Evolutionary conservation across 2,797 vertebrate species (phyloP), one percentile per base, ranked within the genome.

Genomic region (Bryconaethiops microstoma): DNA sequence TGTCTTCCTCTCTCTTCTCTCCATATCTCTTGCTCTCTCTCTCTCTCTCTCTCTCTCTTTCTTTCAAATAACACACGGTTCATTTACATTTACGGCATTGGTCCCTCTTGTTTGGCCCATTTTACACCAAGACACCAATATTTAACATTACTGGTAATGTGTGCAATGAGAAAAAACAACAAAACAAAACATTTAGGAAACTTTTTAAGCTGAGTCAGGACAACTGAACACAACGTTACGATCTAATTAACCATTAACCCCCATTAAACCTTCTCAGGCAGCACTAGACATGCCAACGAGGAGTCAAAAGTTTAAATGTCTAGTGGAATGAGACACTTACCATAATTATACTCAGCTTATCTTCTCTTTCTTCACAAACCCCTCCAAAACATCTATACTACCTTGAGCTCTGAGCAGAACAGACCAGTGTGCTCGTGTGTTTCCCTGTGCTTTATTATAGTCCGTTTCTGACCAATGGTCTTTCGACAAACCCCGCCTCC

Each of bases 401-500:
- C 10, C 5, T 23, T 29, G 14, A 7, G 5, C 29, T 63, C 62
- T 63, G 6, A 35, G 25, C 1, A 7, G 57, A 7, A 21, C 7
- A 21, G n/a, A 10, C 17, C 23, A 25, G 29, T 13, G 68, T 52
- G 21, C 29, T 17, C 6, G 12, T 52, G 13, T 17, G 45, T 54
- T 54, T 71, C 35, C 59, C 57, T 68, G 62, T 45, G 70, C 45
- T 82, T 79, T 77, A 76, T 82, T 57, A 81, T 81, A 82, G 81
- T 78, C 74, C 35, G 69, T 35, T 74, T 72, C 54, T 73, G 48
- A 77, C 87, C 82, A 88, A 85, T 88, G 8, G 57, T 0, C 13
- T 10, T 21, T 17, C 19, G 5, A 59, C 1, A 59, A 59, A 9
- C 3, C 21, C 21, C 10, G 59, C 21, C 10, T 2, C 21, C 10